These are phyloP conservation scores for Diabrotica virgifera DNA, from an alignment of 1,140 invertebrate species.

Conservation along the genomic window DNA sequence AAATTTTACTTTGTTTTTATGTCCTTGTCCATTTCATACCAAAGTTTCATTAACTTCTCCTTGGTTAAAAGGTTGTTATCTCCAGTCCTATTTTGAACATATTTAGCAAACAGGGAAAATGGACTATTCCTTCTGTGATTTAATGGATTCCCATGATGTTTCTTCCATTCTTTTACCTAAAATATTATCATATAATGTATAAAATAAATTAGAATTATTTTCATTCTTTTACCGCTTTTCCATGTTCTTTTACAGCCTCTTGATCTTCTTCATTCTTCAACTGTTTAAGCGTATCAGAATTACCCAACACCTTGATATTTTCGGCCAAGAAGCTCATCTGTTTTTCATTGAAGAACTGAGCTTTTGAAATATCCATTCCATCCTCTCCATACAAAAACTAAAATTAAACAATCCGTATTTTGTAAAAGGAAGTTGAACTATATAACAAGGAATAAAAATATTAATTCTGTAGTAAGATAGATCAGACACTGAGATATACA, in stretches of 20 bases:
- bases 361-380: conserved; percentile 87
- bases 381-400: conserved; percentile 97
- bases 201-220: conserved; percentile 9
- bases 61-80: conserved; percentile 52
- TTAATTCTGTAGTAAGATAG: too few species aligned
- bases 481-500: too few species aligned
- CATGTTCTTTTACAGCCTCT: conserved; percentile 52
- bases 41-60: conserved; percentile 57
- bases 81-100: conserved; percentile 48
- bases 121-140: conserved; percentile 16
- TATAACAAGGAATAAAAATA: too few species aligned
- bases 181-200: background rate
- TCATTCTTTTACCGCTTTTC: conserved; percentile 45
- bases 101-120: conserved; percentile 9
- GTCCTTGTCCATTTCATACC: conserved; percentile 58
- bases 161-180: conserved; percentile 60
- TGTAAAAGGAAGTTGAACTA: too few species aligned
- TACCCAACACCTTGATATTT: conserved; percentile 68
- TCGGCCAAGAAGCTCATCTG: conserved; percentile 79
- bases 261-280: conserved; percentile 55
- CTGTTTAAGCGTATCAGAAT: conserved; percentile 56
- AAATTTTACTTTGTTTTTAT: conserved; percentile 48
- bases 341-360: conserved; percentile 77
- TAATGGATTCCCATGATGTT: conserved; percentile 53
- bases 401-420: conserved; percentile 7